These are phyloP conservation scores for Dynastes maya DNA, from an alignment of 2,888 invertebrate species.

Conservation along the genomic window DNA sequence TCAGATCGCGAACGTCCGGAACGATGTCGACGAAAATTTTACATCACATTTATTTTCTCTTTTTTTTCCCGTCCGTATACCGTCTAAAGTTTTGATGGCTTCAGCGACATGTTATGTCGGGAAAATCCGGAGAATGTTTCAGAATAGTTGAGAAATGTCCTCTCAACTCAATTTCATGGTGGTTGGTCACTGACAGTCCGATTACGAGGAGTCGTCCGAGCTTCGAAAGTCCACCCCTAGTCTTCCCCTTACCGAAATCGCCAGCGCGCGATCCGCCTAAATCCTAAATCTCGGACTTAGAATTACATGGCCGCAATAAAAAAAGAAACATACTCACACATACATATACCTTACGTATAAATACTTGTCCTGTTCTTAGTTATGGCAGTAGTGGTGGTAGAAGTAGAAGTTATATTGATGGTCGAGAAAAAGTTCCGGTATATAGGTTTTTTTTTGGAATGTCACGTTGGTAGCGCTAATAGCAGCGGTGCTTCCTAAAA, in stretches of 20 bases:
- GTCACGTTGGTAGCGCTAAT: not conserved
- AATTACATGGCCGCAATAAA: slow-evolving; percentile 47
- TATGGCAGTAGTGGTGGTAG: too few relatives aligned
- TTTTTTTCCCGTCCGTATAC: slow-evolving; percentile 12
- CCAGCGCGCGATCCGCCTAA: slow-evolving; percentile 28
- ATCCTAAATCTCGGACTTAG: slow-evolving; percentile 53
- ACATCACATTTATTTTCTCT: slow-evolving; percentile 33
- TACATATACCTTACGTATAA: slow-evolving; percentile 27
- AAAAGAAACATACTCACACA: slow-evolving; percentile 26
- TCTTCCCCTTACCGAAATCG: slow-evolving; percentile 51
- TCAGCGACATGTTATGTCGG: slow-evolving; percentile 57
- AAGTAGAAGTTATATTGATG: slow-evolving; percentile 33
- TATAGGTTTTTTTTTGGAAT: not conserved
- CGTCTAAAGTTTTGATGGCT: slow-evolving; percentile 61
- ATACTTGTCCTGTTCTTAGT: slow-evolving; percentile 24
- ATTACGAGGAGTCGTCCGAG: slow-evolving; percentile 50
- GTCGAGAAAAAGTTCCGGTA: not conserved
- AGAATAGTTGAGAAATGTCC: slow-evolving; percentile 65
- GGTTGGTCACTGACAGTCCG: slow-evolving; percentile 65
- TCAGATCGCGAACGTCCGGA: not conserved
- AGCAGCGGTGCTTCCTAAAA: not conserved
- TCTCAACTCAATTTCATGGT: slow-evolving; percentile 68
- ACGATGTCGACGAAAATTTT: slow-evolving; percentile 19
- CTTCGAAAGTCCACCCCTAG: not conserved
- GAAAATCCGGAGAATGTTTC: slow-evolving; percentile 51